Conservation (phyloP, 2,888 invertebrate genomes). For the Acronicta alni region DNA sequence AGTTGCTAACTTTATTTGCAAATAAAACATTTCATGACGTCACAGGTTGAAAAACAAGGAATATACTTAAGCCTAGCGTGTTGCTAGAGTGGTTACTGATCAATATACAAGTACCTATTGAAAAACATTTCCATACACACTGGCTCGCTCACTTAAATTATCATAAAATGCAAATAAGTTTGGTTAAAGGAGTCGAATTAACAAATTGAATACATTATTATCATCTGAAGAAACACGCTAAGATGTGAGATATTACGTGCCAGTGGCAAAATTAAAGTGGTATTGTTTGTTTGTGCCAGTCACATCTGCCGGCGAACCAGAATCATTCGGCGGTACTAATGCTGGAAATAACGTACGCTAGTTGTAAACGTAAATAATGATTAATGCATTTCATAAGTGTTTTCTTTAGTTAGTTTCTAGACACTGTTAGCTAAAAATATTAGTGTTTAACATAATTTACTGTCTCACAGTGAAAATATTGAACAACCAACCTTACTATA, state of each 20-base stretch:
- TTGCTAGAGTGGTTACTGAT: constrained; percentile 9
- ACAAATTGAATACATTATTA: constrained; percentile 41
- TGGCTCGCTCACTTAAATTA: constrained; percentile 25
- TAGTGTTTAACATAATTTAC: too few species aligned
- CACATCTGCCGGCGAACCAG: constrained; percentile 49
- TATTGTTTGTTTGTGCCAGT: constrained; percentile 61
- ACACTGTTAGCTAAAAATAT: too few species aligned
- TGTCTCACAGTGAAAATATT: too few species aligned
- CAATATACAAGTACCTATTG: constrained; percentile 31
- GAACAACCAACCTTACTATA: too few species aligned
- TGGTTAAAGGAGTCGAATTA: constrained; percentile 39
- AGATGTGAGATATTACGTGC: constrained; percentile 19
- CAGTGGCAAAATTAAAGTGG: constrained; percentile 47
- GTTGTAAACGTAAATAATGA: constrained; percentile 48
- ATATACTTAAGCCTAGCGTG: not conserved
- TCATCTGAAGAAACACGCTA: constrained; percentile 11
- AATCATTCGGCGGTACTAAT: constrained; percentile 52
- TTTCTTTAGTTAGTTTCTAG: constrained; percentile 20
- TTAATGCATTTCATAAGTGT: constrained; percentile 37
- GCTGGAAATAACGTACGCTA: constrained; percentile 34
- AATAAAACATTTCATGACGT: constrained; percentile 8
- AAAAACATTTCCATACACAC: constrained; percentile 22
- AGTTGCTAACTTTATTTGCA: constrained; percentile 1
- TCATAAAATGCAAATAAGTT: constrained; percentile 44
- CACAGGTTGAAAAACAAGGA: constrained; percentile 10